Evolutionary conservation across 2,113 vertebrate genomes (phyloP), one percentile per base, ranked within the genome.

Genomic region (Gymnarchus niloticus): DNA sequence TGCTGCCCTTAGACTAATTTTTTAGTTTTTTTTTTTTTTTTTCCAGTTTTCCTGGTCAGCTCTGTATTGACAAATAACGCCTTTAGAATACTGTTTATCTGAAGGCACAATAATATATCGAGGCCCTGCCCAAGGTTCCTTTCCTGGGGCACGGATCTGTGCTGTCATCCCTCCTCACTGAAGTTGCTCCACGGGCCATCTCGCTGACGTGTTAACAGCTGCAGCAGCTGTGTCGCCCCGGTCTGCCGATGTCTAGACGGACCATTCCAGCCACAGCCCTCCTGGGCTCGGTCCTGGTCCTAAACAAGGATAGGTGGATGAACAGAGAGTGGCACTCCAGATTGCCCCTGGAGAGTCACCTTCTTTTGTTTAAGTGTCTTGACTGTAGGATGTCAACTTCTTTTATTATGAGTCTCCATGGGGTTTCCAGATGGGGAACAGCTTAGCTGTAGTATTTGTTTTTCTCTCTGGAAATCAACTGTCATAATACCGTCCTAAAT

Each of bases 401-500:
- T 81, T 49, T 25, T 46, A n/a, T 81, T 37, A 81, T 17, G 49
- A 48, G 80, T 17, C 80, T 82, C 49, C 51, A 54, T 54, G n/a
- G 51, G 28, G 25, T 54, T 82, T 82, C 49, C 48, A 82, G 48
- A 56, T 54, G 25, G 25, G n/a, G 23, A n/a, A 82, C 4, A 10
- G 3, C n/a, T 19, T 82, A 52, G 25, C 51, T 25, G 12, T 25
- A 56, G 48, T 17, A 56, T 82, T 82, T 52, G 51, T 54, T 82
- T 81, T 54, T 82, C 77, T n/a, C 77, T 82, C 80, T 56, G 80
- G 80, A 82, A 82, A 82, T 82, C 80, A 37, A 56, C 51, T 56
- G 80, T 21, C 23, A 37, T 82, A 54, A 54, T 54, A 25, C 51
- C 28, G 44, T 33, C 51, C 14, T 56, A 82, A 82, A 82, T 54